phyloP scores from a whole-genome alignment of 1,140 invertebrate species.

The Gerris buenoi region DNA sequence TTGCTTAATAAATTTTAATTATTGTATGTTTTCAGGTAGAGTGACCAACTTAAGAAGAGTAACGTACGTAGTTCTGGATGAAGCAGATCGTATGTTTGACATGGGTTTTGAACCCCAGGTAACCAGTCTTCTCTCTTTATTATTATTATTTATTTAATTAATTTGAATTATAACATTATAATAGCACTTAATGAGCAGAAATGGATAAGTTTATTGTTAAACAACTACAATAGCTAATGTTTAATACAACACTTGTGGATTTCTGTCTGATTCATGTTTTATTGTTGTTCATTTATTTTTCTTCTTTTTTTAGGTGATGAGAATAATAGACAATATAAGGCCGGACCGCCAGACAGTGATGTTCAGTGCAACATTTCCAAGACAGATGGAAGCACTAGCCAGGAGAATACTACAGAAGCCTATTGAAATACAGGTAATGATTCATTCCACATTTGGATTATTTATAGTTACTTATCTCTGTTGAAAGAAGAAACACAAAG shows the following conservation, averaged over 20 bases:
- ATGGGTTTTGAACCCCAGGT: slow-evolving; percentile 99
- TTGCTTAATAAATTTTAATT: too few relatives aligned
- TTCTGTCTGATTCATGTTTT: too few relatives aligned
- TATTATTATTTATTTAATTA: slow-evolving; percentile 2
- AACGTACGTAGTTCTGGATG: slow-evolving; percentile 95
- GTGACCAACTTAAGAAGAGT: slow-evolving; percentile 92
- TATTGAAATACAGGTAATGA: slow-evolving; percentile 83
- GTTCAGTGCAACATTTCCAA: slow-evolving; percentile 96
- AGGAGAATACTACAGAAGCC: slow-evolving; percentile 84
- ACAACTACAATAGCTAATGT: too few relatives aligned
- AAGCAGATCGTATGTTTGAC: slow-evolving; percentile 99
- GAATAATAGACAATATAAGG: slow-evolving; percentile 92
- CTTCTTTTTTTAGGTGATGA: slow-evolving; percentile 53
- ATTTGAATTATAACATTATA: not conserved
- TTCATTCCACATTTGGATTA: too few relatives aligned
- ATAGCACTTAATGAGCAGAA: too few relatives aligned
- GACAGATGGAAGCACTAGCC: slow-evolving; percentile 97
- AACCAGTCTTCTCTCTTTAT: slow-evolving; percentile 17
- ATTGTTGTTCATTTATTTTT: too few relatives aligned
- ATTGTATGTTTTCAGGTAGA: slow-evolving; percentile 39
- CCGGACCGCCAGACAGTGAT: slow-evolving; percentile 96
- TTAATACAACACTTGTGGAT: too few relatives aligned
- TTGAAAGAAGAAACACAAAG: too few relatives aligned
- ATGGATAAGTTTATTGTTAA: too few relatives aligned
- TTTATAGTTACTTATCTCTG: too few relatives aligned